A percentile compares a stretch with the other conserved stretches of the same genome.
Evolutionary conservation across 2,888 invertebrate species (phyloP).

Genomic region (Agriotes lineatus): DNA sequence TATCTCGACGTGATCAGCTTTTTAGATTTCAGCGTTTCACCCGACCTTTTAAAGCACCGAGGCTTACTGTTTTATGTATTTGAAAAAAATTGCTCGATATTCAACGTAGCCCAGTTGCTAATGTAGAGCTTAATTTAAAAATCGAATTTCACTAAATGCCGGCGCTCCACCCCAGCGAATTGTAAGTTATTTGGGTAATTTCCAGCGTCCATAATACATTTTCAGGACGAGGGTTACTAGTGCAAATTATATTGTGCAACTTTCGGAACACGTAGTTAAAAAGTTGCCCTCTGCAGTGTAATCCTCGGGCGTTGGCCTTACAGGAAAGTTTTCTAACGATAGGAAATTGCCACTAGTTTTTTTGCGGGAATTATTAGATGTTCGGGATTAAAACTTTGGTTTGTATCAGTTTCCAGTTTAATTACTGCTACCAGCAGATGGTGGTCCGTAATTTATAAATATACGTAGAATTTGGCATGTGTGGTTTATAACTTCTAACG

Average conservation of each 20-base stretch:
- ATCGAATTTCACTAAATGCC: constrained; percentile 1
- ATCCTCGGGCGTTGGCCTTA: not conserved
- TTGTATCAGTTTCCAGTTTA: no score
- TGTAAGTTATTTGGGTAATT: constrained; percentile 23
- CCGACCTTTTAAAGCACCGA: not conserved
- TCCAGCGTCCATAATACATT: constrained; percentile 11
- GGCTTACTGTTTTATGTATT: not conserved
- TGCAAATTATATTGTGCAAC: constrained; percentile 7
- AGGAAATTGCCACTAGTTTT: no score
- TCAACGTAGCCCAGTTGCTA: not conserved
- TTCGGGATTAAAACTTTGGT: no score
- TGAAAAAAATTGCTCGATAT: not conserved
- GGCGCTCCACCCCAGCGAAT: not conserved
- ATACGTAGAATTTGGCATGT: no score
- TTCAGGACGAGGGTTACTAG: not conserved
- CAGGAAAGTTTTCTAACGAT: no score
- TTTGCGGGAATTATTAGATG: no score
- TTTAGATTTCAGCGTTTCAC: not conserved
- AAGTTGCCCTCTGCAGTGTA: constrained; percentile 3
- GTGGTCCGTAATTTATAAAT: no score
- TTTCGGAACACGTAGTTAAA: constrained; percentile 10
- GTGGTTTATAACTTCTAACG: no score
- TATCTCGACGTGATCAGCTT: constrained; percentile 16
- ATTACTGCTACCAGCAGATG: no score
- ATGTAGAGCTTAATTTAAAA: constrained; percentile 10